Conservation (phyloP, 2,888 invertebrate genomes). For the Gnatocerus cornutus region DNA sequence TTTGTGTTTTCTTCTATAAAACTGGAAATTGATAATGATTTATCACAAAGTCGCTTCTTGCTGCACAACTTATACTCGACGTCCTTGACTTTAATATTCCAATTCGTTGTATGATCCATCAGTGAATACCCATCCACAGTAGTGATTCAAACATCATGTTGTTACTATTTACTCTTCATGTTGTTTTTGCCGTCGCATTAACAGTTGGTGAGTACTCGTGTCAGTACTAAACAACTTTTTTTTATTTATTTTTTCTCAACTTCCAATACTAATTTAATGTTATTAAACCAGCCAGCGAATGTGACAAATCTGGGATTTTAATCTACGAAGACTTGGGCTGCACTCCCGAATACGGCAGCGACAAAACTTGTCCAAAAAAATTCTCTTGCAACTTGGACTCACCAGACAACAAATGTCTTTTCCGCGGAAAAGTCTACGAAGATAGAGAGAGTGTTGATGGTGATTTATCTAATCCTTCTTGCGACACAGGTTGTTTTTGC, state of each 20-base stretch:
- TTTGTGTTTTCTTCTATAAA: too few species aligned
- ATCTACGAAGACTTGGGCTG: constrained; percentile 42
- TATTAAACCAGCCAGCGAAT: constrained; percentile 2
- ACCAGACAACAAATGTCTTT: background rate
- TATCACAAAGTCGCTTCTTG: background rate
- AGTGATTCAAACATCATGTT: background rate
- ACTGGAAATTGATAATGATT: background rate
- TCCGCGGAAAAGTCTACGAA: constrained; percentile 17
- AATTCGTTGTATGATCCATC: background rate
- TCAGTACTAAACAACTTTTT: background rate
- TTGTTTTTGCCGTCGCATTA: background rate
- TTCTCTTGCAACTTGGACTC: constrained; percentile 7
- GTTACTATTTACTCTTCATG: background rate
- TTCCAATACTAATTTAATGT: too few species aligned
- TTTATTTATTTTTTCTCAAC: too few species aligned
- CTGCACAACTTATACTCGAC: background rate
- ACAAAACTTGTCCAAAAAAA: constrained; percentile 6
- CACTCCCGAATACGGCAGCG: constrained; percentile 2
- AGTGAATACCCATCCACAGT: background rate
- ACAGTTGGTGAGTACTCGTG: background rate
- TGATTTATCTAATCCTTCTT: constrained; percentile 2
- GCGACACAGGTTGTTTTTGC: constrained; percentile 27
- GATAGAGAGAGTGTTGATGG: constrained; percentile 13
- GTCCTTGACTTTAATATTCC: background rate
- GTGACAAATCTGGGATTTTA: constrained; percentile 24